A percentile compares a stretch with the other conserved stretches of the same genome.
Conservation (phyloP, 1,140 invertebrate genomes). For the Anthonomus grandis region DNA sequence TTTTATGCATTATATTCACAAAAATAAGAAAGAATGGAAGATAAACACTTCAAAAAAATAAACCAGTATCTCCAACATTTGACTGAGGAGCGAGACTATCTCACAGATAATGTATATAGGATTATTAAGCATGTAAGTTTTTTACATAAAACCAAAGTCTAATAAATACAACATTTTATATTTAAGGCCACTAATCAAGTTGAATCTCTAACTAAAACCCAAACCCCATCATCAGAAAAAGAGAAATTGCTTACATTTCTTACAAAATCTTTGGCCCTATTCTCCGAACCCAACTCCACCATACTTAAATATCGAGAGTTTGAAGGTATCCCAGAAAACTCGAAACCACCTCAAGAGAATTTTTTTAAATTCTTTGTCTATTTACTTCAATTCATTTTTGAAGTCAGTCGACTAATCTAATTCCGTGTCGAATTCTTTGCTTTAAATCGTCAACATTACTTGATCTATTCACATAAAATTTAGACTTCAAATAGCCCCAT, state of each 20-base stretch:
- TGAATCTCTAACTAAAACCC: neutral
- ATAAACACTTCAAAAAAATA: neutral
- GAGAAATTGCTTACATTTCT: neutral
- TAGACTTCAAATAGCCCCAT: no score
- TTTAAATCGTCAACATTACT: no score
- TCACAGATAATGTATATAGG: neutral
- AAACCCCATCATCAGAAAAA: neutral
- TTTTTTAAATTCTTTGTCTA: neutral
- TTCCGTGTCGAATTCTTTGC: no score
- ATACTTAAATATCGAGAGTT: constrained; percentile 1
- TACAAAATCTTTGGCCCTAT: neutral
- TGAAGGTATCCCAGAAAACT: neutral
- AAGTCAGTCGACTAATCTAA: no score
- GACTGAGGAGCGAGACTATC: neutral
- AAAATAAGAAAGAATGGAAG: no score
- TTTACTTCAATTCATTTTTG: neutral
- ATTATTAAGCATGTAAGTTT: neutral
- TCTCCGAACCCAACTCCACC: constrained; percentile 1
- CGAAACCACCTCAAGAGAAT: neutral
- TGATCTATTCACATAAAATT: no score
- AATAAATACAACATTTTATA: neutral
- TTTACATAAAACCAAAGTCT: neutral
- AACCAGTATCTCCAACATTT: constrained; percentile 4
- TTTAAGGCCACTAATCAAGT: constrained; percentile 2
- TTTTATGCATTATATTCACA: no score